Base-by-base conservation (phyloP, 2,113 vertebrate species). In the Silurus asotus region DNA sequence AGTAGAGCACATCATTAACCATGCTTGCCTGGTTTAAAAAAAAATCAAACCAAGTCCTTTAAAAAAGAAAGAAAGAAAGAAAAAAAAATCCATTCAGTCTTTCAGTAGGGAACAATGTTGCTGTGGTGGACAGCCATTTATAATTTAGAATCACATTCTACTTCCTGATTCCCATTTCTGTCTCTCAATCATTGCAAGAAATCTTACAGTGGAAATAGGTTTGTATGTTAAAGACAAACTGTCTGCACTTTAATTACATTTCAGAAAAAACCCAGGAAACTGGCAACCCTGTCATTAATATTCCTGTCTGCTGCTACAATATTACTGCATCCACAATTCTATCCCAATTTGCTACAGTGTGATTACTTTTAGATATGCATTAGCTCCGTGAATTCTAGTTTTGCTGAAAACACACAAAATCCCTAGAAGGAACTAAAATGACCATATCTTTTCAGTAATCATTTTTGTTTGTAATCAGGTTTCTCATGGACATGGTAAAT, bases 401-500 rank as follows among this genome's bases (percentile, higher is more conserved):
- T 25, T 56, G 10, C 51, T 67, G 20, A 85, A 72, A 13, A 19
- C 49, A 23, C 49, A 56, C 25, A 56, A 37, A 37, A 37, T 37
- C 28, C 28, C 28, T 37, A 1, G 28, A 37, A 37, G 28, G 28
- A 37, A 37, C 1, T 37, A 37, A 37, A 37, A 37, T 76, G 10
- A n/a, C 2, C 74, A 53, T 23, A 53, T 13, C 49, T 76, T 76
- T 49, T 55, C 56, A 76, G 70, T 59, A 45, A 61, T 84, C 48
- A 23, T 25, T 65, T 59, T 77, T 19, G 72, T 28, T 9, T 65
- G 83, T 84, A 64, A 76, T 84, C 72, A 53, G 59, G 53, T 64
- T 64, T 76, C 70, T 84, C 72, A 77, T 77, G 72, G 56, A 84
- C 20, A 3, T 25, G 70, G 83, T 64, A 48, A 78, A 56, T 77